These are phyloP conservation scores for Drosophila subpulchrella DNA, from an alignment of 1,140 invertebrate species.

Conservation along the genomic window DNA sequence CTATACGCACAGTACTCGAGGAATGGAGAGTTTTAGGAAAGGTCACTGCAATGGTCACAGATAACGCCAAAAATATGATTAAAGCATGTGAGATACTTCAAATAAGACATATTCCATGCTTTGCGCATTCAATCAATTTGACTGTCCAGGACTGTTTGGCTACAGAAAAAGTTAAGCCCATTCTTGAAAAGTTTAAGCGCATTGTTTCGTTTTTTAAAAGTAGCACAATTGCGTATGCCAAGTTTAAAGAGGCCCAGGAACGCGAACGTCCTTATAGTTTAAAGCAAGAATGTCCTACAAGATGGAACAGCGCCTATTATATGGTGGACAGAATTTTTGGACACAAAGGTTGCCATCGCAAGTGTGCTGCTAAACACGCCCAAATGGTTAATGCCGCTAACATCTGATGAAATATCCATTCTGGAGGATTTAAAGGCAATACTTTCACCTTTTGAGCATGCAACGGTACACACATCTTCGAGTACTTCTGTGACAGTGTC, in stretches of 20 bases:
- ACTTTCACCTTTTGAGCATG: slow-evolving; percentile 7
- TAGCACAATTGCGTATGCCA: no score
- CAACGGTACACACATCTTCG: slow-evolving; percentile 10
- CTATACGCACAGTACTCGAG: not conserved
- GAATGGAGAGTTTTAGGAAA: slow-evolving; percentile 17
- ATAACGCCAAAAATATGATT: slow-evolving; percentile 16
- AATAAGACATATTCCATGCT: no score
- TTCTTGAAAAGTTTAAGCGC: no score
- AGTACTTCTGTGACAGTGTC: slow-evolving; percentile 4
- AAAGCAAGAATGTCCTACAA: no score
- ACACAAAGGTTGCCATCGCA: not conserved
- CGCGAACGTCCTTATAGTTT: no score
- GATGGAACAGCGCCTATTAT: no score
- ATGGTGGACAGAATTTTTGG: not conserved
- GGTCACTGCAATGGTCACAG: slow-evolving; percentile 12
- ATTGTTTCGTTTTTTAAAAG: no score
- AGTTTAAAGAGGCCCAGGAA: no score
- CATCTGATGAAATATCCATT: slow-evolving; percentile 3
- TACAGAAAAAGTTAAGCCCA: no score
- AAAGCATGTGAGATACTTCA: not conserved
- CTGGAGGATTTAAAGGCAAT: slow-evolving; percentile 11
- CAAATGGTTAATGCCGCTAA: no score
- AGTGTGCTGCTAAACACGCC: not conserved
- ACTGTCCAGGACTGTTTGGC: no score
- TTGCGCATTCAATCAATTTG: no score